Evolutionary conservation across 2,888 invertebrate genomes (phyloP).

Genomic region (Mythimna impura): DNA sequence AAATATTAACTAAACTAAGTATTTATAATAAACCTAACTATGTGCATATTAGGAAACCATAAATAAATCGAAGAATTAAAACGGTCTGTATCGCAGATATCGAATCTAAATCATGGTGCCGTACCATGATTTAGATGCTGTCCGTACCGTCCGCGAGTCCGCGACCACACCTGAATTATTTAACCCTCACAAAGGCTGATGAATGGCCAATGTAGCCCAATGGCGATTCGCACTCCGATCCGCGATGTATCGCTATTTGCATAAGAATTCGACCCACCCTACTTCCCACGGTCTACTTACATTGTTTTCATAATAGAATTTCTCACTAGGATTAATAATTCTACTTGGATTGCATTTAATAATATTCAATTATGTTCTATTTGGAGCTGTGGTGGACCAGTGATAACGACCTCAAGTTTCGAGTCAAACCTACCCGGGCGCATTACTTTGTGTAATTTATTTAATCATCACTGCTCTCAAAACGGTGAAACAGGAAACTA

Average conservation of each 20-base stretch:
- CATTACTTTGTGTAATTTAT: too few relatives aligned
- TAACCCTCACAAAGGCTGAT: slow-evolving; percentile 80
- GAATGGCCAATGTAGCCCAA: slow-evolving; percentile 72
- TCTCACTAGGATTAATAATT: slow-evolving; percentile 62
- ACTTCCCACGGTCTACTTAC: slow-evolving; percentile 80
- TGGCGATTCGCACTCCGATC: slow-evolving; percentile 80
- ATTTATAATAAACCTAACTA: too few relatives aligned
- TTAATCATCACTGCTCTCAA: too few relatives aligned
- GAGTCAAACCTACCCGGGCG: too few relatives aligned
- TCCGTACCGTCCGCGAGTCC: slow-evolving; percentile 60
- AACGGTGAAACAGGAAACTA: too few relatives aligned
- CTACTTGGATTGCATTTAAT: slow-evolving; percentile 47
- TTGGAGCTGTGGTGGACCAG: not conserved
- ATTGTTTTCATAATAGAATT: slow-evolving; percentile 71
- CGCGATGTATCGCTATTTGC: slow-evolving; percentile 84
- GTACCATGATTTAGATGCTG: slow-evolving; percentile 15
- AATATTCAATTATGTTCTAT: slow-evolving; percentile 41
- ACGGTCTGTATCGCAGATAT: slow-evolving; percentile 19
- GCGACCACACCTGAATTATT: slow-evolving; percentile 81
- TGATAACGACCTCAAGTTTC: too few relatives aligned
- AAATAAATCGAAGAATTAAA: slow-evolving; percentile 13
- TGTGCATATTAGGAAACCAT: not conserved
- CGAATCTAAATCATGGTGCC: slow-evolving; percentile 58
- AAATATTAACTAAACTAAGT: too few relatives aligned
- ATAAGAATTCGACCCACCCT: slow-evolving; percentile 81